A percentile compares a stretch with the other conserved stretches of the same genome.
Conservation (phyloP, 2,113 vertebrate genomes). For the Herpailurus yagouaroundi region DNA sequence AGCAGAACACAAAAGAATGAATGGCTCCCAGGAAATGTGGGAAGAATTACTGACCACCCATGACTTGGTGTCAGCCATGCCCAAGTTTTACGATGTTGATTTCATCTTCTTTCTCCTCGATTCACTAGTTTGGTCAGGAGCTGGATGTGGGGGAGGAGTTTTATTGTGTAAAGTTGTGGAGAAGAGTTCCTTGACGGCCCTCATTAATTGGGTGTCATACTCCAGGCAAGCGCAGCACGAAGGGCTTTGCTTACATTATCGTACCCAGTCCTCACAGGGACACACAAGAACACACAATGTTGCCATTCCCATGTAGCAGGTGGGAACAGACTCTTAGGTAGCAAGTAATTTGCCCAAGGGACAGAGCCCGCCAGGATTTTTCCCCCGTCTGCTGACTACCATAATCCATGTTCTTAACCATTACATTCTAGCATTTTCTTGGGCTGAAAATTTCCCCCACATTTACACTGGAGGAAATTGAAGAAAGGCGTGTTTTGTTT, state of each 20-base stretch:
- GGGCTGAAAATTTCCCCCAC: background rate
- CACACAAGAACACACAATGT: background rate
- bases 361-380: background rate
- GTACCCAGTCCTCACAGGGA: background rate
- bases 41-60: rapidly evolving
- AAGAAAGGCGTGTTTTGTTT: background rate
- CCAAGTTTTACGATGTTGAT: rapidly evolving
- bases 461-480: background rate
- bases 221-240: background rate
- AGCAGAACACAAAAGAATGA: background rate
- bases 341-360: background rate
- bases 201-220: rapidly evolving
- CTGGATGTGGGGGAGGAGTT: too few relatives aligned
- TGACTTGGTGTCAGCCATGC: rapidly evolving
- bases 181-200: background rate
- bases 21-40: too few relatives aligned
- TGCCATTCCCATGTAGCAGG: background rate
- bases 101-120: background rate
- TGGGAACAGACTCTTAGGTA: background rate
- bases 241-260: background rate
- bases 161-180: background rate
- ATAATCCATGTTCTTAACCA: background rate
- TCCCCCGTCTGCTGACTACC: background rate
- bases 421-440: background rate
- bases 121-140: background rate